These are phyloP conservation scores for Himantopus leucocephalus DNA, from an alignment of 2,113 vertebrate species.

Conservation along the genomic window DNA sequence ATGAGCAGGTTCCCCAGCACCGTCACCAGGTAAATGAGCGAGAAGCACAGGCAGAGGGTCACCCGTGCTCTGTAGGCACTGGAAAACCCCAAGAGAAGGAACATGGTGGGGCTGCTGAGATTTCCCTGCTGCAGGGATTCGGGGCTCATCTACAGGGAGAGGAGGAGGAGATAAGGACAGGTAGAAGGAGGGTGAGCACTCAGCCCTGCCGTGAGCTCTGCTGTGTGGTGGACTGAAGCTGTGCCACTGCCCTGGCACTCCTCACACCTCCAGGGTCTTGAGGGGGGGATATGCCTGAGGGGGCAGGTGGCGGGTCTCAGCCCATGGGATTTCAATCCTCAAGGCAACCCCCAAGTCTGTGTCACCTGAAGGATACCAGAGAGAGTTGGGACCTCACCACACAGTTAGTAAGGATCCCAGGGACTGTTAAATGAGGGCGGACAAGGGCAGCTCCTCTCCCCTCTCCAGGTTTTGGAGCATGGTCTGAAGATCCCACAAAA, in stretches of 20 bases:
- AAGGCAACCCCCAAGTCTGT: neutral
- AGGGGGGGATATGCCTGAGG: rapidly evolving
- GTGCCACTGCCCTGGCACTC: neutral
- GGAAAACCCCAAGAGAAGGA: neutral
- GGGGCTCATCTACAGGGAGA: neutral
- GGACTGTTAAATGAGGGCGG: neutral
- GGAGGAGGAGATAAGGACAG: neutral
- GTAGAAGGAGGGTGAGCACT: neutral
- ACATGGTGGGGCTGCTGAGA: neutral
- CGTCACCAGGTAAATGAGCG: neutral
- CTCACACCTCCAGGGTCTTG: neutral
- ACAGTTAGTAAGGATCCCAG: neutral
- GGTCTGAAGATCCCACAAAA: neutral
- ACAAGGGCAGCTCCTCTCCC: neutral
- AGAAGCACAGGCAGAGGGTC: neutral
- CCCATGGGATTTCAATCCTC: neutral
- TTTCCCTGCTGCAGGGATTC: neutral
- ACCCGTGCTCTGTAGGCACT: neutral
- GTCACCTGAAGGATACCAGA: neutral
- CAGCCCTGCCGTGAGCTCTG: neutral
- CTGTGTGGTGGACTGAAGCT: neutral
- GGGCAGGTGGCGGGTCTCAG: neutral
- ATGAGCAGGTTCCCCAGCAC: neutral
- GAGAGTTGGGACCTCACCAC: neutral
- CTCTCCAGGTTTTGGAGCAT: neutral